A percentile compares a stretch with the other conserved stretches of the same genome.
These are phyloP conservation scores for Pyxicephalus adspersus DNA, from an alignment of 2,113 vertebrate genomes.

Conservation along the genomic window DNA sequence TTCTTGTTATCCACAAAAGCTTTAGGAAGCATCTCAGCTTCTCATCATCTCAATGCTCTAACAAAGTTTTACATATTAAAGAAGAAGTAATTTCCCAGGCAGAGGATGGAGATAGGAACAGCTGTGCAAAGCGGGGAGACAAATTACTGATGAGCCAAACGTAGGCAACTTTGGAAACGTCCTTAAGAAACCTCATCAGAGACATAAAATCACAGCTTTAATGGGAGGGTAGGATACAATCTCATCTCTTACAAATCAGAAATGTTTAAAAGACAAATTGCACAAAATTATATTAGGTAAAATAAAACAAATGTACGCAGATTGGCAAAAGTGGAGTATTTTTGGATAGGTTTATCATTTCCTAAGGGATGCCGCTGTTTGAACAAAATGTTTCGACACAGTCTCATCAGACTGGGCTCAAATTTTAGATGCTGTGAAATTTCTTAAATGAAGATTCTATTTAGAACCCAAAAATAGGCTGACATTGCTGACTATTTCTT, in stretches of 20 bases:
- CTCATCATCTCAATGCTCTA: neutral
- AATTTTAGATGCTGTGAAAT: too few species aligned
- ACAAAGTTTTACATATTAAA: neutral
- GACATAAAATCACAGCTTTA: neutral
- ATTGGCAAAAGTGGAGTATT: too few species aligned
- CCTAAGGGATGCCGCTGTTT: too few species aligned
- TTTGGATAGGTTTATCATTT: too few species aligned
- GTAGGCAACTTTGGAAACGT: neutral
- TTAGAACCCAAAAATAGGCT: too few species aligned
- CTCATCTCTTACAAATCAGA: neutral
- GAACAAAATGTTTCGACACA: too few species aligned
- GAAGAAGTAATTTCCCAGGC: neutral
- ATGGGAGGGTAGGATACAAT: neutral
- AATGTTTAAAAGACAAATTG: too few species aligned
- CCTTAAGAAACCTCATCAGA: neutral
- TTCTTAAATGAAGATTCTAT: too few species aligned
- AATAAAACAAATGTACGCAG: too few species aligned
- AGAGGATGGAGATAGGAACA: conserved; percentile 5
- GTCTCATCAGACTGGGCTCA: too few species aligned
- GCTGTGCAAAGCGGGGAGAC: neutral
- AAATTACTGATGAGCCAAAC: neutral
- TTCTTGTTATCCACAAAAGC: neutral
- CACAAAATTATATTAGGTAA: too few species aligned
- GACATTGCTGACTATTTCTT: too few species aligned
- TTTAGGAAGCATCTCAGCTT: neutral